Conservation (phyloP, 2,113 vertebrate species). For the Bubo blakistoni region DNA sequence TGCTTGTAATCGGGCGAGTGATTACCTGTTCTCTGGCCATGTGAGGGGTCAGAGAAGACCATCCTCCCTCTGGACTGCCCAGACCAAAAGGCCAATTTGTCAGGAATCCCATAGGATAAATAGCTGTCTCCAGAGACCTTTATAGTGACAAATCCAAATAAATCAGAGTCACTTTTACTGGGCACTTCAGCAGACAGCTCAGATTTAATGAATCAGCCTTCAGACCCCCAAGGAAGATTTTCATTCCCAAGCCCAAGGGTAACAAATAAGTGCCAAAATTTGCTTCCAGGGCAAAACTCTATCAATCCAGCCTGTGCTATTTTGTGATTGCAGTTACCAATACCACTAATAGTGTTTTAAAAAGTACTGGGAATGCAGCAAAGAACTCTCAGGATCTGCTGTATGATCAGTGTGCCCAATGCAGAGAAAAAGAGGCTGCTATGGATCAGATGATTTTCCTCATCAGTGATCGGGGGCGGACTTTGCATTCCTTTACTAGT, state of each 20-base stretch:
- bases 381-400: background rate
- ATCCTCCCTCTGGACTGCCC: slow-evolving; percentile 42
- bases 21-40: slow-evolving; percentile 42
- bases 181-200: slow-evolving; percentile 61
- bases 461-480: background rate
- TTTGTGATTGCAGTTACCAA: background rate
- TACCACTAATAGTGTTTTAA: background rate
- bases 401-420: background rate
- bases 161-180: slow-evolving; percentile 74
- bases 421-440: background rate
- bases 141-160: slow-evolving; percentile 76
- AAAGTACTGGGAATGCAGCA: background rate
- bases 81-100: slow-evolving; percentile 65
- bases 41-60: slow-evolving; percentile 49
- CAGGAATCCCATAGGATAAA: slow-evolving; percentile 72
- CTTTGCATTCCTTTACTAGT: background rate
- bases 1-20: background rate
- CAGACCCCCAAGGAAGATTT: slow-evolving; percentile 71
- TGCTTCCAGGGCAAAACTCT: background rate
- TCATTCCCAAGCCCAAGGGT: background rate
- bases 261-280: slow-evolving; percentile 6
- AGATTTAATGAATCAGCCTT: slow-evolving; percentile 58
- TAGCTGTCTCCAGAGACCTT: slow-evolving; percentile 72
- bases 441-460: slow-evolving; percentile 1
- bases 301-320: background rate